Evolutionary conservation across 2,888 invertebrate species (phyloP), one percentile per base, ranked within the genome.

Genomic region (Latrodectus elegans): DNA sequence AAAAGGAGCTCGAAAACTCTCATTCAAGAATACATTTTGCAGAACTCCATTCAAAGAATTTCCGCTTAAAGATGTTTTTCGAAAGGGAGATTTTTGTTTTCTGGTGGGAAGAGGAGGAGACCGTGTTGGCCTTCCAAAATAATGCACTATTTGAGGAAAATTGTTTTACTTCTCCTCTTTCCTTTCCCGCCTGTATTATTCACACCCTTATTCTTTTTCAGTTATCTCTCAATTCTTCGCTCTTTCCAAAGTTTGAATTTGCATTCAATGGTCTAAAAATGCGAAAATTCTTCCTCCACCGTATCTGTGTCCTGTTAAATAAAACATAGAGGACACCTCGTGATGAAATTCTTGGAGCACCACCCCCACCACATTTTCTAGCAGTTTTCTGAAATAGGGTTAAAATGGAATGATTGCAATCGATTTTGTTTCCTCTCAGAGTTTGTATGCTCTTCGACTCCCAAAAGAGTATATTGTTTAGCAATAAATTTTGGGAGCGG

Each of bases 101-200:
- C 38, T 38, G 38, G 38, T 38, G 38, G 38, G 6, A 38, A 6
- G 22, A 22, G 6, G 38, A 6, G 6, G 38, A 38, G 60, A 64
- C 75, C 83, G 53, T 76, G 75, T 83, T 75, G 75, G 75, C 76
- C 70, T 83, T 75, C 70, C 76, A 75, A 76, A 83, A 83, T 83
- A 83, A 83, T 83, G 76, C 76, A 76, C 75, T 83, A 70, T 83
- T 83, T 76, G 60, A 17, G 64, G 70, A 70, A 75, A 70, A 38
- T 64, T 67, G 53, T 79, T 38, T 74, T 81, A 15, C 73, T 74
- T 55, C 26, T 70, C 53, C 70, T 67, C 75, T 70, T 14, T 17
- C 38, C 49, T 60, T n/a, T 65, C 12, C 65, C 49, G 38, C 60
- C n/a, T 49, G 38, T 38, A 1, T 38, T 4, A 38, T 38, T 0